Base-by-base conservation (phyloP, 2,888 invertebrate species). In the Lasioglossum lativentre region DNA sequence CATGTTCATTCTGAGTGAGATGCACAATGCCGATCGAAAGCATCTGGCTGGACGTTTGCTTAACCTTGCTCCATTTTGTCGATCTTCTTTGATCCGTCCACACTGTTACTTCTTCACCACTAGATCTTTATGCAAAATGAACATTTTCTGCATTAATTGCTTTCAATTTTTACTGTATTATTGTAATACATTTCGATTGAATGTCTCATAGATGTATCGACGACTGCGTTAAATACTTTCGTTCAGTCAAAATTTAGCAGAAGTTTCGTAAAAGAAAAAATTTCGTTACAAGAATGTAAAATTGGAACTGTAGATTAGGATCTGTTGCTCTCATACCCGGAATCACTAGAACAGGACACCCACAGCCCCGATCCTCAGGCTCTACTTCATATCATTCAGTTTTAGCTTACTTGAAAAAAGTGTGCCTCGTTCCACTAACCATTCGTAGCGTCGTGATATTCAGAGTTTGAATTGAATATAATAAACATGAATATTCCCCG, bases 391-490 rank as follows among this genome's bases (percentile, higher is more conserved):
- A 63, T 63, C 16, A 30, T 27, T 63, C 14, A 63, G 14, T 16
- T 63, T 16, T 30, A 27, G 27, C 63, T 63, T 16, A 27, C 14
- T 30, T 14, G n/a, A 16, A 5, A 30, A 63, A 63, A 63, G 63
- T 63, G 63, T 63, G 63, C 1, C 63, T 30, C 30, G 63, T 16
- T 63, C 63, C 63, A 63, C 63, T 63, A 63, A 30, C 63, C 63
- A 63, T 30, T 30, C 6, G 63, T 30, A 27, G 30, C 59, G 14
- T 6, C 59, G 30, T 16, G 63, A 63, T 63, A 63, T 30, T 63
- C 63, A 63, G 63, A 30, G 16, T 30, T 63, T 63, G 16, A 6
- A 63, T 63, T 63, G 63, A 63, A 63, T 63, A 63, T 63, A 63
- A 63, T 63, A 63, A 63, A 63, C 63, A 63, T 63, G 30, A 63